Evolutionary conservation across 2,888 invertebrate species (phyloP).

Genomic region (Himalopsyche japonica): DNA sequence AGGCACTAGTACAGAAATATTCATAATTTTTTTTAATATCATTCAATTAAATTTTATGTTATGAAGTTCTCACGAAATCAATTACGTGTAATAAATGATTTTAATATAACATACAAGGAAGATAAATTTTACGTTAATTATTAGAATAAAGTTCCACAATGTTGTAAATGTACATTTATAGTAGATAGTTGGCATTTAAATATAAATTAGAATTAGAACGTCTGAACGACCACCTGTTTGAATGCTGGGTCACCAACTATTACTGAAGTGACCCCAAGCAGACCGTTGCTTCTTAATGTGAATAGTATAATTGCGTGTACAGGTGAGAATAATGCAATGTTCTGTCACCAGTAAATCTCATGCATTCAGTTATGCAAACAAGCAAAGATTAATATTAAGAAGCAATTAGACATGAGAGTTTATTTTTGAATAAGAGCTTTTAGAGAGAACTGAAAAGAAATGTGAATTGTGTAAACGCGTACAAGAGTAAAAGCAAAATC

Average conservation of each 20-base stretch:
- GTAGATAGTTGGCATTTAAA: neutral
- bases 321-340: neutral
- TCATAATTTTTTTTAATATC: too few species aligned
- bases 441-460: neutral
- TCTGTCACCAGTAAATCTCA: neutral
- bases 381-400: neutral
- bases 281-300: neutral
- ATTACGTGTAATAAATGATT: too few species aligned
- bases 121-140: too few species aligned
- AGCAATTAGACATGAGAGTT: neutral
- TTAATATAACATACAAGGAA: too few species aligned
- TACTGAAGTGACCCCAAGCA: neutral
- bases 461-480: neutral
- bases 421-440: neutral
- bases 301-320: neutral
- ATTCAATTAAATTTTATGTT: too few species aligned
- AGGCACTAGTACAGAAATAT: too few species aligned
- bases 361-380: neutral
- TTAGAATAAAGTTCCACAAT: too few species aligned
- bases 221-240: neutral
- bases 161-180: too few species aligned
- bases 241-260: neutral
- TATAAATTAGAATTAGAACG: neutral
- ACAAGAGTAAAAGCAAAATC: neutral
- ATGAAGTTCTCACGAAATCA: too few species aligned